phyloP scores from a whole-genome alignment of 2,888 invertebrate species.

The Apoda limacodes region DNA sequence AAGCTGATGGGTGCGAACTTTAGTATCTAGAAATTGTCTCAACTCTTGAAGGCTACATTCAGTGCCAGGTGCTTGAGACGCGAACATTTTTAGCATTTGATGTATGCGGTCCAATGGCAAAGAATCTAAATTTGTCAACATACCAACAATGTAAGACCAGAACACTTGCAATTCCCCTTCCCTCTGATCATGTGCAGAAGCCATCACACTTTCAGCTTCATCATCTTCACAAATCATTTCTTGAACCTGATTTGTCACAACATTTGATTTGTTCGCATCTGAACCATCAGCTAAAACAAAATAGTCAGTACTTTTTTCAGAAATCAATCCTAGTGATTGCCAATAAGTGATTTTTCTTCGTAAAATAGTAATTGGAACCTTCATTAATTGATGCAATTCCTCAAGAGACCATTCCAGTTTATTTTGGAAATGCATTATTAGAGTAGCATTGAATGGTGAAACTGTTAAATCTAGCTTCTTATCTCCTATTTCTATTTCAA shows the following conservation, averaged over 20 bases:
- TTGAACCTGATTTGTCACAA: constrained; percentile 62
- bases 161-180: constrained; percentile 95
- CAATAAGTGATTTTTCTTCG: constrained; percentile 91
- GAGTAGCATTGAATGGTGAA: constrained; percentile 93
- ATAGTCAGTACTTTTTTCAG: constrained; percentile 79
- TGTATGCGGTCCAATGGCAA: constrained; percentile 93
- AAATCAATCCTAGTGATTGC: constrained; percentile 91
- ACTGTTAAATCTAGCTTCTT: constrained; percentile 85
- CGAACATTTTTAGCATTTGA: constrained; percentile 97
- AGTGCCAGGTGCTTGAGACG: constrained; percentile 90
- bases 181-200: constrained; percentile 92
- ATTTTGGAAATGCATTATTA: constrained; percentile 93
- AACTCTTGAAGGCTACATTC: constrained; percentile 92
- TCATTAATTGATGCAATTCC: constrained; percentile 86
- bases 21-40: constrained; percentile 89
- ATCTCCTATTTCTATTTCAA: constrained; percentile 90
- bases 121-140: constrained; percentile 95
- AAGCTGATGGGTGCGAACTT: constrained; percentile 91
- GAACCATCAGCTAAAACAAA: constrained; percentile 78
- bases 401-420: constrained; percentile 89
- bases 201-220: constrained; percentile 94
- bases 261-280: constrained; percentile 65
- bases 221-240: constrained; percentile 88
- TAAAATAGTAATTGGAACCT: constrained; percentile 87
- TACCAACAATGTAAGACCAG: constrained; percentile 97